Percentiles rank a stretch among this genome's conserved stretches.
phyloP scores from a whole-genome alignment of 2,797 vertebrate genomes.

The Hoplostethus atlanticus region DNA sequence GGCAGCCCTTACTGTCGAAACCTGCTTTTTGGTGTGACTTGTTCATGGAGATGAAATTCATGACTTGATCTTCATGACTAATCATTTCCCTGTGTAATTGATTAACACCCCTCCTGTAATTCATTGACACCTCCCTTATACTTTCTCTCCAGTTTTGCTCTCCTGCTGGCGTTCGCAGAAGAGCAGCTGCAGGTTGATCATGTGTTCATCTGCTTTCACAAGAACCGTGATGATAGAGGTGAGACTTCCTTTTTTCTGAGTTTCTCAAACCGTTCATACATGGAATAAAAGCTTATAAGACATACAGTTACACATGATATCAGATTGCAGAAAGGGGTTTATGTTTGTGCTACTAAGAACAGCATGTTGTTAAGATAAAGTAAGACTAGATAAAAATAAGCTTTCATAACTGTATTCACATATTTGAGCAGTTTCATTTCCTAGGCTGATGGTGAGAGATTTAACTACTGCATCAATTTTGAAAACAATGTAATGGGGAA shows the following conservation, averaged over 20 bases:
- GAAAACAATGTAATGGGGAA: too few relatives aligned
- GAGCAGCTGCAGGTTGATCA: conserved; percentile 93
- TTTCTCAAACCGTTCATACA: neutral
- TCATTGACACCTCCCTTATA: conserved; percentile 1
- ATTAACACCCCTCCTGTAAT: neutral
- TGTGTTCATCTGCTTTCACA: conserved; percentile 98
- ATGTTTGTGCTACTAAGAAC: too few relatives aligned
- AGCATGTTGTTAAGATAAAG: too few relatives aligned
- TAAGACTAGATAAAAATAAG: too few relatives aligned
- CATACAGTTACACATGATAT: neutral
- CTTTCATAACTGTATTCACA: too few relatives aligned
- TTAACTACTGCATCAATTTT: too few relatives aligned
- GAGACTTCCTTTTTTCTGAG: conserved; percentile 12
- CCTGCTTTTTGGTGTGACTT: neutral
- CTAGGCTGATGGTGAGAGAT: too few relatives aligned
- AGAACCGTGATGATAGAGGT: conserved; percentile 97
- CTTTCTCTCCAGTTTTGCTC: conserved; percentile 87
- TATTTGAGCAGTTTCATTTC: too few relatives aligned
- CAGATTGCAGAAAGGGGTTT: too few relatives aligned
- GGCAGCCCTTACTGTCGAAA: too few relatives aligned
- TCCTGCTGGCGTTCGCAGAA: conserved; percentile 96
- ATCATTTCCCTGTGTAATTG: neutral
- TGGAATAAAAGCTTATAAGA: neutral
- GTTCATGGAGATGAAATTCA: neutral
- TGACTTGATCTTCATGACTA: neutral